Percentiles rank a stretch among this genome's conserved stretches.
Conservation (phyloP, 2,888 invertebrate genomes). For the Antheraea yamamai region DNA sequence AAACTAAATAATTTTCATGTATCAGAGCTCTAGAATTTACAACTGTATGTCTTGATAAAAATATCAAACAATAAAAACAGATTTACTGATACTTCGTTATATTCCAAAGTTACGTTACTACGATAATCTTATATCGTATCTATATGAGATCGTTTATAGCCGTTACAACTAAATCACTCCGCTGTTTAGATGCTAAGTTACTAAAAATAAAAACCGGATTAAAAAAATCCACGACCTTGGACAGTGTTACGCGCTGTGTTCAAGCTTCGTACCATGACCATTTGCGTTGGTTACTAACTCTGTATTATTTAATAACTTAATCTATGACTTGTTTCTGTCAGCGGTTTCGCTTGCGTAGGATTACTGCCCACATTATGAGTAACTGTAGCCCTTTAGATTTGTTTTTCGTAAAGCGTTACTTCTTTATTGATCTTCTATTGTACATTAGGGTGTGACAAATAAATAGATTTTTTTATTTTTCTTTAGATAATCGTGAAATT, state of each 20-base stretch:
- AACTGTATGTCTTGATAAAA: background rate
- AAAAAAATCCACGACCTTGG: slow-evolving; percentile 13
- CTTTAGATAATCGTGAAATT: no score
- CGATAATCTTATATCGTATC: background rate
- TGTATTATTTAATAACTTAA: background rate
- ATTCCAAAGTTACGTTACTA: background rate
- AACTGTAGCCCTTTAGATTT: no score
- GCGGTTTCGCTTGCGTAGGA: background rate
- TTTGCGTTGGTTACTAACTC: background rate
- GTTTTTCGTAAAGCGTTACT: no score
- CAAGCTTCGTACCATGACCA: background rate
- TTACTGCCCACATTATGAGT: no score
- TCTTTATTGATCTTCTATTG: no score
- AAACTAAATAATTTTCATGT: background rate
- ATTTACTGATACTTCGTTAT: background rate
- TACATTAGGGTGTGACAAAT: no score
- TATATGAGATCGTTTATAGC: slow-evolving; percentile 1
- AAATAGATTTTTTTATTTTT: no score
- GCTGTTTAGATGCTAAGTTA: slow-evolving; percentile 2
- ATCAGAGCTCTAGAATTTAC: background rate
- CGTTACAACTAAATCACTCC: background rate
- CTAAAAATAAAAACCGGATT: slow-evolving; percentile 15
- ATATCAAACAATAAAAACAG: background rate
- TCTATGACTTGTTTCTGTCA: background rate
- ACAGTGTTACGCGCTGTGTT: background rate